phyloP scores from a whole-genome alignment of 2,888 invertebrate species.

The Polydrusus tereticollis region DNA sequence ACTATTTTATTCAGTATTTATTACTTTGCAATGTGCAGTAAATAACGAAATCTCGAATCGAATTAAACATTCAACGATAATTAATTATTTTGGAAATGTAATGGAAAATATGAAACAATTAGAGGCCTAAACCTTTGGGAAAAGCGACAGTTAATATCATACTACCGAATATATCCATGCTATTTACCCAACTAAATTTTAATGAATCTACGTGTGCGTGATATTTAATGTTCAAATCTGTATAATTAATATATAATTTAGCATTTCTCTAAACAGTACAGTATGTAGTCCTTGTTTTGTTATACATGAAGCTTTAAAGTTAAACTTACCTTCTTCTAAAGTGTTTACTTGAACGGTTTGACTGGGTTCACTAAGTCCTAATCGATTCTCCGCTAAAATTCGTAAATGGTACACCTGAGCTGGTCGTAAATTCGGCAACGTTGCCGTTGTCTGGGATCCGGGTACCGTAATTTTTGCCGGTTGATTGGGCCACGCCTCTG shows the following conservation, averaged over 20 bases:
- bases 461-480: conserved; percentile 86
- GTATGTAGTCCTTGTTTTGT: no score
- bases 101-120: not conserved
- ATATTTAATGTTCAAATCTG: no score
- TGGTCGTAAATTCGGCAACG: conserved; percentile 85
- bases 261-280: no score
- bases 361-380: conserved; percentile 89
- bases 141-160: not conserved
- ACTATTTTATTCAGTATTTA: no score
- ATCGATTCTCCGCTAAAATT: conserved; percentile 89
- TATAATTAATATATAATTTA: no score
- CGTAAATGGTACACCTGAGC: conserved; percentile 90
- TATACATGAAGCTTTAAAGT: not conserved
- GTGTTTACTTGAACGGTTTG: conserved; percentile 89
- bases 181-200: not conserved
- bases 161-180: not conserved
- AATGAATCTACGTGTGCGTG: not conserved
- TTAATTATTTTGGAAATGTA: not conserved
- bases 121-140: not conserved
- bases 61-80: not conserved
- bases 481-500: conserved; percentile 86
- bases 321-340: conserved; percentile 80
- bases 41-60: no score
- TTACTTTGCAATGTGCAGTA: no score
- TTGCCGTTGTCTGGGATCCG: conserved; percentile 85